A percentile compares a stretch with the other conserved stretches of the same genome.
These are phyloP conservation scores for Protonemura montana DNA, from an alignment of 2,888 invertebrate genomes.

Conservation along the genomic window DNA sequence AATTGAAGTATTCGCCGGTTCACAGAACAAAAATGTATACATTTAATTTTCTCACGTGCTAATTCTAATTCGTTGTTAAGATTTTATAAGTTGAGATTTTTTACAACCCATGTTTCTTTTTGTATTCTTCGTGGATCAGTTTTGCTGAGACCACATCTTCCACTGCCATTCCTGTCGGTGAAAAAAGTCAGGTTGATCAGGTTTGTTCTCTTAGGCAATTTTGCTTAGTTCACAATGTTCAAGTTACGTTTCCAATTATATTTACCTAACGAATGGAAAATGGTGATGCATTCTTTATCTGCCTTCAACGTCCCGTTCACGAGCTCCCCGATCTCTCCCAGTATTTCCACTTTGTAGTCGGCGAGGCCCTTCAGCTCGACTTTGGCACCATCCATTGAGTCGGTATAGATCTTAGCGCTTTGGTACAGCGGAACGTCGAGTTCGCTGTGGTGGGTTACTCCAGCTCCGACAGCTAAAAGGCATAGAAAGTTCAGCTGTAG, in stretches of 20 bases:
- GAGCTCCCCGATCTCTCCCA: conserved; percentile 66
- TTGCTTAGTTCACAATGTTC: conserved; percentile 23
- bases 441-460: conserved; percentile 62
- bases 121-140: conserved; percentile 59
- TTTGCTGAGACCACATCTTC: conserved; percentile 69
- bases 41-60: neutral
- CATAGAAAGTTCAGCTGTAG: neutral
- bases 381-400: conserved; percentile 63
- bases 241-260: conserved; percentile 34
- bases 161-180: conserved; percentile 65
- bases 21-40: neutral
- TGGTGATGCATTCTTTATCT: conserved; percentile 58
- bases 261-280: conserved; percentile 72
- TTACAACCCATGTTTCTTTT: conserved; percentile 43
- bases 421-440: conserved; percentile 63
- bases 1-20: neutral
- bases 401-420: conserved; percentile 63
- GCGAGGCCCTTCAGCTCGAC: conserved; percentile 63
- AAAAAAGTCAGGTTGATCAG: neutral
- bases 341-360: conserved; percentile 61
- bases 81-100: neutral
- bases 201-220: conserved; percentile 21
- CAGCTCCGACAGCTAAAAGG: conserved; percentile 67
- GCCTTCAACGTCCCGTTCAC: conserved; percentile 58
- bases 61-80: neutral